Percentiles rank a stretch among this genome's conserved stretches.
phyloP scores from a whole-genome alignment of 2,888 invertebrate genomes.

The Neoascia interrupta region DNA sequence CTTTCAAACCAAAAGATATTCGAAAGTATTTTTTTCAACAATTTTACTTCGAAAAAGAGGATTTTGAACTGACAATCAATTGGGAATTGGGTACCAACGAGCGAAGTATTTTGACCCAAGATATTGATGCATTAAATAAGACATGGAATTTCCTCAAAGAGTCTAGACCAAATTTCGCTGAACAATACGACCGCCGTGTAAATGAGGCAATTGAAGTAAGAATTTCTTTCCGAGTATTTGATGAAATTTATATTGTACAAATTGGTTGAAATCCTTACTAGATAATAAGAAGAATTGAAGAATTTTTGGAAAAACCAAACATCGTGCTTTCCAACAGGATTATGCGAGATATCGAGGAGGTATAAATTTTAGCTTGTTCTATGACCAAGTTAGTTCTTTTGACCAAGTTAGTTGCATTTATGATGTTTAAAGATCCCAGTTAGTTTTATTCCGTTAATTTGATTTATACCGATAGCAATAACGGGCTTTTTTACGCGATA shows the following conservation, averaged over 20 bases:
- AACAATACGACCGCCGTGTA: slow-evolving; percentile 71
- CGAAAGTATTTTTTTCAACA: slow-evolving; percentile 72
- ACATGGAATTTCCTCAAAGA: slow-evolving; percentile 67
- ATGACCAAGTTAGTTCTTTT: no score
- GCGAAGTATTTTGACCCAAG: slow-evolving; percentile 73
- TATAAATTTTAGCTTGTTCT: slow-evolving; percentile 14
- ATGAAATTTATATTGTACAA: no score
- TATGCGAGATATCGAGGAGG: slow-evolving; percentile 61
- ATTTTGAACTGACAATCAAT: slow-evolving; percentile 67
- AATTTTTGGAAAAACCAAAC: slow-evolving; percentile 58
- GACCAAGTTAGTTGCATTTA: no score
- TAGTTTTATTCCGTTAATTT: no score
- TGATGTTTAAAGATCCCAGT: no score
- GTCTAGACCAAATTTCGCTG: slow-evolving; percentile 69
- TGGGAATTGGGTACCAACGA: slow-evolving; percentile 75
- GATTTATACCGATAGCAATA: no score
- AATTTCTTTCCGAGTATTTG: neutral
- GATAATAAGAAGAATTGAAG: slow-evolving; percentile 61
- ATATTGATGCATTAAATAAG: slow-evolving; percentile 71
- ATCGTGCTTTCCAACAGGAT: slow-evolving; percentile 16
- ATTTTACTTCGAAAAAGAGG: slow-evolving; percentile 70
- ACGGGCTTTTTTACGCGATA: no score
- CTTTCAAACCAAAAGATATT: slow-evolving; percentile 73
- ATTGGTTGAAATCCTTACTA: no score
- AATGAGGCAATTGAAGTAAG: slow-evolving; percentile 65